Evolutionary conservation across 1,140 invertebrate genomes (phyloP), one percentile per base, ranked within the genome.

Genomic region (Stegodyphus dumicola): DNA sequence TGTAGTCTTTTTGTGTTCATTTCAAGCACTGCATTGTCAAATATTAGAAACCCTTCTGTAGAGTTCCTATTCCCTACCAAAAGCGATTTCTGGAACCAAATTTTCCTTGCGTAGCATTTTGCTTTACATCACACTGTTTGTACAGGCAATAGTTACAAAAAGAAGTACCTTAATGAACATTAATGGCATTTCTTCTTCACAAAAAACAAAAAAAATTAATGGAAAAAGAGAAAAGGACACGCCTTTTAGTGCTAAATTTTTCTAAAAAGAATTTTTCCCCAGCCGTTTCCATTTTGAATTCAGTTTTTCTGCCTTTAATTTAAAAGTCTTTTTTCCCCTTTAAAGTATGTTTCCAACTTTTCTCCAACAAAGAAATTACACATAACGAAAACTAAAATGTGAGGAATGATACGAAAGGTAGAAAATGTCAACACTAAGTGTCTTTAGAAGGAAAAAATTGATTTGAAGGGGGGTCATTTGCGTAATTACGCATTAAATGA

Each of bases 1-100:
- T 69, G 33, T 81, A 66, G 52, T 17, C 33, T 65, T 9, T 75
- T 75, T 76, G 71, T 77, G 54, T 83, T 49, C 52, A n/a, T 85
- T 74, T 67, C n/a, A 69, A 79, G 77, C 81, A 85, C 81, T 85
- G 81, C 81, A 76, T 85, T 85, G 81, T 85, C 81, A 85, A 85
- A 85, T 75, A 56, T 85, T 85, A 85, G 81, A 85, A 85, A 85
- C 81, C 81, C 81, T 77, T 80, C 33, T 49, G 67, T 80, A 80
- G 77, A 80, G 33, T 17, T 56, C 77, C 77, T 54, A 6, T 71
- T 13, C 67, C 53, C 56, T 9, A n/a, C 49, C 11, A 13, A n/a
- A 15, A 67, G n/a, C 65, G 7, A 67, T 15, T 67, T 67, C n/a
- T 18, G 11, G n/a, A 67, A 60, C 9, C 9, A 60, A 67, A n/a